These are phyloP conservation scores for Arizona elegans DNA, from an alignment of 2,113 vertebrate genomes.

Conservation along the genomic window DNA sequence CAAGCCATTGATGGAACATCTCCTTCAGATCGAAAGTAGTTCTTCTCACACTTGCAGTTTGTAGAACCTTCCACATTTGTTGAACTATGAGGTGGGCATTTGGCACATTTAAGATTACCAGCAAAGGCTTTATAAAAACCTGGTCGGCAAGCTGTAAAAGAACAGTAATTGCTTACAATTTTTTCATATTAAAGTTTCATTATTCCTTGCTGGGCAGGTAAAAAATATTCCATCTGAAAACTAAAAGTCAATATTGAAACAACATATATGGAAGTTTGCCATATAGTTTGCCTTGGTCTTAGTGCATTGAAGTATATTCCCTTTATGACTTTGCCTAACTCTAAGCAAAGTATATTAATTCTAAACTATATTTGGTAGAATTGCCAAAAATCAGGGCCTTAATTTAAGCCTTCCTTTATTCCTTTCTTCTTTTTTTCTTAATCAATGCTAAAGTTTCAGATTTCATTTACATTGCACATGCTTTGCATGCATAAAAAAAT, in stretches of 20 bases:
- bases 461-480: not conserved
- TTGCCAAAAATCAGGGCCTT: not conserved
- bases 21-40: conserved; percentile 93
- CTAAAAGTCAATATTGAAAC: not conserved
- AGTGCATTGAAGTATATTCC: not conserved
- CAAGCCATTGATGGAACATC: conserved; percentile 97
- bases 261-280: too few relatives aligned
- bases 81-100: conserved; percentile 94
- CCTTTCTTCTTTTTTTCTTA: not conserved
- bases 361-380: not conserved
- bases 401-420: not conserved
- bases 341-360: not conserved
- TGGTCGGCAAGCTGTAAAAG: conserved; percentile 82
- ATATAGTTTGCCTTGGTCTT: not conserved
- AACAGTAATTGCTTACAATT: conserved; percentile 36
- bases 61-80: conserved; percentile 85
- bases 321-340: not conserved
- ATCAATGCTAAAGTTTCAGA: not conserved
- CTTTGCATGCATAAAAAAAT: not conserved
- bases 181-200: not conserved
- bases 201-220: not conserved
- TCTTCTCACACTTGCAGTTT: conserved; percentile 94
- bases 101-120: conserved; percentile 87
- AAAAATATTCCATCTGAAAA: not conserved
- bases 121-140: conserved; percentile 93